Conservation (phyloP, 2,113 vertebrate species). For the Seriola dumerili region DNA sequence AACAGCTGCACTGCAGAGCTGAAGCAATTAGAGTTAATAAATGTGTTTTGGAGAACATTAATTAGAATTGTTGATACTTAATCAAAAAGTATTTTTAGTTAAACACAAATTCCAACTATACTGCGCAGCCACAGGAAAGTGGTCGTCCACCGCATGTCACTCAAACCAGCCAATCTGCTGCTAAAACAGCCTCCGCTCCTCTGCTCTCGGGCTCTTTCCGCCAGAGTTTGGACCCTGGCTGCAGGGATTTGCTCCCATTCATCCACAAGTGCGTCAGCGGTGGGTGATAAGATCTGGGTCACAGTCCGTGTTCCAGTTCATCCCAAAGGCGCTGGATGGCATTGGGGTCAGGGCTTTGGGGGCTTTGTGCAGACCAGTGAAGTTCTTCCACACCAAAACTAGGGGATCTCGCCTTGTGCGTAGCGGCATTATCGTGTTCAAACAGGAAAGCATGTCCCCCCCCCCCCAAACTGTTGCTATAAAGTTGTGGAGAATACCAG, state of each 20-base stretch:
- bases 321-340: background rate
- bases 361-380: background rate
- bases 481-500: too few species aligned
- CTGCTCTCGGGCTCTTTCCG: background rate
- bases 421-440: too few species aligned
- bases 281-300: background rate
- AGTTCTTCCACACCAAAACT: too few species aligned
- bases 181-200: background rate
- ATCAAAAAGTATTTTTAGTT: background rate
- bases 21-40: slow-evolving; percentile 21
- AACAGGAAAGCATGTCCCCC: too few species aligned
- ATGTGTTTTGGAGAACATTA: background rate
- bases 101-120: background rate
- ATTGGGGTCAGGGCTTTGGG: background rate
- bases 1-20: slow-evolving; percentile 27
- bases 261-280: background rate
- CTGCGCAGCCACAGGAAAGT: too few species aligned
- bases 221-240: too few species aligned
- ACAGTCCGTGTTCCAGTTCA: background rate
- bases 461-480: too few species aligned
- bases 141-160: background rate
- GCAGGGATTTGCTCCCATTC: background rate
- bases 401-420: too few species aligned
- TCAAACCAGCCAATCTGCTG: background rate
- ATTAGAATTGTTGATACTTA: slow-evolving; percentile 10